phyloP scores from a whole-genome alignment of 2,888 invertebrate species.

The Caenorhabditis japonica region DNA sequence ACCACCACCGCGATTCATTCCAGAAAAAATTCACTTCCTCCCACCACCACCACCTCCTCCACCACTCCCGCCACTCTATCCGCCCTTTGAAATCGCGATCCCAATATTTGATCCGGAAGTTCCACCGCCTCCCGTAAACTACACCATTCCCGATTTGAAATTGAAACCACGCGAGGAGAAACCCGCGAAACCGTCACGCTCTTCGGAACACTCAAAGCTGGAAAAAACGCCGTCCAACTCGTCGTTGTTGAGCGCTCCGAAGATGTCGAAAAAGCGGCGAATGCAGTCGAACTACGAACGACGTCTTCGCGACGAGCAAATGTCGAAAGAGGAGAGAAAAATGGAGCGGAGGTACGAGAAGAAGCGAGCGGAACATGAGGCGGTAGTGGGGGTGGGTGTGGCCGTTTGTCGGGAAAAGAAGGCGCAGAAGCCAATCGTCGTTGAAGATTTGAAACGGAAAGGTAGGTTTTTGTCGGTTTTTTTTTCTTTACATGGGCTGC shows the following conservation, averaged over 20 bases:
- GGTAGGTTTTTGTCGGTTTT: too few relatives aligned
- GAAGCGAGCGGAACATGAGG: too few relatives aligned
- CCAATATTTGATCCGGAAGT: constrained; percentile 6
- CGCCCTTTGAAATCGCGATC: neutral
- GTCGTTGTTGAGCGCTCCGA: constrained; percentile 2
- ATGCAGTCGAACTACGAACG: constrained; percentile 29
- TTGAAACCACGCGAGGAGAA: too few relatives aligned
- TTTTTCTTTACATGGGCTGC: too few relatives aligned
- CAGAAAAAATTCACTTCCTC: too few relatives aligned
- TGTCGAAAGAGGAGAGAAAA: constrained; percentile 10
- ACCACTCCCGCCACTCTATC: constrained; percentile 1
- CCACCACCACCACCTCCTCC: neutral
- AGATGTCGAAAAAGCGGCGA: constrained; percentile 23
- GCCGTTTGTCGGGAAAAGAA: neutral
- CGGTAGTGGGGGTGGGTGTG: too few relatives aligned
- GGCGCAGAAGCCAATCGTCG: neutral
- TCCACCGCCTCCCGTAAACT: neutral
- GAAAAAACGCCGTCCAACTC: constrained; percentile 6
- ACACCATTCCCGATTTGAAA: constrained; percentile 3
- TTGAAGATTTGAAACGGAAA: too few relatives aligned
- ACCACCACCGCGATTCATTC: constrained; percentile 9
- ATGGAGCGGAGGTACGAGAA: constrained; percentile 20
- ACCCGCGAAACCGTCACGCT: too few relatives aligned
- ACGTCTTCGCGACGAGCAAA: constrained; percentile 18
- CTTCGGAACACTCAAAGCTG: neutral